Conservation (phyloP, 1,140 invertebrate species). For the Conopomorpha cramerella region DNA sequence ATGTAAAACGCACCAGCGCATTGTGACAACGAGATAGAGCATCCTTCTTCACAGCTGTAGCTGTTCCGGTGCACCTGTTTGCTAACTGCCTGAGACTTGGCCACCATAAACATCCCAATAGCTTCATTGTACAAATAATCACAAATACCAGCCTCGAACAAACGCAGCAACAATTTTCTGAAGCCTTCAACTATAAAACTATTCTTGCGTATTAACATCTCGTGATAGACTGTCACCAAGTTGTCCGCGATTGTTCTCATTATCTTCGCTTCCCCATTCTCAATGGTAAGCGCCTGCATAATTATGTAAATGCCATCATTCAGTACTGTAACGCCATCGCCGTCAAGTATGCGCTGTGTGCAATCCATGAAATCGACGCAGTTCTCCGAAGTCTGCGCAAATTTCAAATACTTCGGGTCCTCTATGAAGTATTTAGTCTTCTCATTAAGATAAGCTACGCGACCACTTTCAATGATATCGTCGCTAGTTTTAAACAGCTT, state of each 20-base stretch:
- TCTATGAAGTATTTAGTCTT: slow-evolving; percentile 24
- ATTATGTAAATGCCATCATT: slow-evolving; percentile 9
- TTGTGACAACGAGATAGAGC: slow-evolving; percentile 2
- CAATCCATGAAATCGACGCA: slow-evolving; percentile 26
- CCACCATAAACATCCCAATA: slow-evolving; percentile 22
- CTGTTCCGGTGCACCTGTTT: slow-evolving; percentile 21
- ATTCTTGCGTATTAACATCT: slow-evolving; percentile 33
- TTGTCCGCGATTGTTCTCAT: slow-evolving; percentile 18
- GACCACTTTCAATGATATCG: slow-evolving; percentile 21
- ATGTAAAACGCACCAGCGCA: slow-evolving; percentile 3
- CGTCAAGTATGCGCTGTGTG: slow-evolving; percentile 12
- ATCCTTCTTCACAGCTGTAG: slow-evolving; percentile 8
- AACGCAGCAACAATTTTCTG: slow-evolving; percentile 13
- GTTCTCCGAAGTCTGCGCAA: slow-evolving; percentile 22
- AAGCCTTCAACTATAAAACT: slow-evolving; percentile 13
- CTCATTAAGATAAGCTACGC: slow-evolving; percentile 15
- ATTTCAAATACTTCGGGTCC: slow-evolving; percentile 19
- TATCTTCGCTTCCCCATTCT: slow-evolving; percentile 28
- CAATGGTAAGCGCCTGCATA: slow-evolving; percentile 13
- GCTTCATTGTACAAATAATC: slow-evolving; percentile 22
- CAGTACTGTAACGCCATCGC: slow-evolving; percentile 23
- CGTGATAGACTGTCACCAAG: slow-evolving; percentile 28
- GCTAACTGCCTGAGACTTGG: slow-evolving; percentile 18
- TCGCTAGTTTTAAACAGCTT: slow-evolving; percentile 19
- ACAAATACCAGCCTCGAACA: slow-evolving; percentile 37